Evolutionary conservation across 2,113 vertebrate genomes (phyloP), one percentile per base, ranked within the genome.

Genomic region (Tor tambroides): DNA sequence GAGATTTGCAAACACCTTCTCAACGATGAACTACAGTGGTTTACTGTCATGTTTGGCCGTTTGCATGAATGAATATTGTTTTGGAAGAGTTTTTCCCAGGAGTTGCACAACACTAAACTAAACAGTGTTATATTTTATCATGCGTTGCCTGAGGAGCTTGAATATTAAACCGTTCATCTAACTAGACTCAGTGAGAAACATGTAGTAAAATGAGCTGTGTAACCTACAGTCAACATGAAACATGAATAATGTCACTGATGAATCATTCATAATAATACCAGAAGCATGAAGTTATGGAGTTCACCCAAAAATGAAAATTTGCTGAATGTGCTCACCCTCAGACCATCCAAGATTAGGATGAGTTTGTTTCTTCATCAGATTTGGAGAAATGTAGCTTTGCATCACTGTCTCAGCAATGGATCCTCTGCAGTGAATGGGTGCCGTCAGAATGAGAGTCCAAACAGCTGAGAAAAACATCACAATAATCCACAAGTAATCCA

Each of bases 131-230:
- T 38, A 10, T 49, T 75, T 51, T 35, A 26, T 19, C 43, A 12
- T 35, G 30, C 26, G 19, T 72, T 21, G 26, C 72, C 72, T 38
- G 38, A 43, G 6, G 30, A 65, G 46, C 54, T 77, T 84, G 17
- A 87, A 78, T 78, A 84, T 87, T 84, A 84, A 71, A 82, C 75
- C 17, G 1, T 56, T 72, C 19, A 56, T 56, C 43, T 84, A 59
- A 84, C 49, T 43, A 7, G 46, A 11, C 65, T 26, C 2, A 75
- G 2, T 54, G 49, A 51, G 32, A 81, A 43, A 61, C 51, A 69
- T 7, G 0, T 6, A 21, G 59, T 59, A 14, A 9, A 30, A 15
- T 15, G 32, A 43, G 46, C 21, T 28, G 21, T 7, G 0, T 19
- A 67, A 30, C 21, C n/a, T 3, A 4, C 17, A 54, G 15, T 19